Base-by-base conservation (phyloP, 1,140 invertebrate species). In the Drosophila burlai region DNA sequence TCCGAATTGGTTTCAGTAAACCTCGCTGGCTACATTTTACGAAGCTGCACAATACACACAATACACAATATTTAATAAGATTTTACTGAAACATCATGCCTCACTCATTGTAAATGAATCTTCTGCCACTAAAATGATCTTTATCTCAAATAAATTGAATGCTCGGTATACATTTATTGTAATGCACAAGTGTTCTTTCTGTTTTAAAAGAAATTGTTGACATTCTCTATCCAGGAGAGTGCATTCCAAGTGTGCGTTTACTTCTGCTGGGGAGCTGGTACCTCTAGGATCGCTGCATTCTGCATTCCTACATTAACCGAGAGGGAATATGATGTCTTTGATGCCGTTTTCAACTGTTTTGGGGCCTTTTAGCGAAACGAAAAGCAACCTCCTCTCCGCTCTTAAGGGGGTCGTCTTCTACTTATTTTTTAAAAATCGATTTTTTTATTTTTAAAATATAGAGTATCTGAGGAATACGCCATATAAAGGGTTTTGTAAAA, bases 31-130 rank as follows among this genome's bases (percentile, higher is more conserved):
- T 66, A 34, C 47, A 57, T 77, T 75, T 66, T 65, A 54, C 29
- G 60, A 18, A 49, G 24, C 24, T 29, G 26, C 47, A n/a, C 15
- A 26, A 31, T 18, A 15, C 11, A 15, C 6, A 24, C 24, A 16
- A 16, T 21, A 21, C 26, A 26, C 10, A 5, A 31, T 31, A 31
- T 31, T 16, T 16, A 10, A 11, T 69, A 69, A 36, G 55, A 24
- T 42, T 50, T 24, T 16, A 13, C 31, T 49, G 10, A 46, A 36
- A 18, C n/a, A 0, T n/a, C n/a, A 0, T n/a, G 18, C 38, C 50
- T 15, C n/a, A 29, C 46, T 59, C 45, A 65, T 77, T 77, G 57
- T 76, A 47, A 79, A 78, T 80, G 55, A 64, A 77, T 26, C 16
- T n/a, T 52, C 11, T 54, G 24, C n/a, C 40, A 50, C 50, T 40